Evolutionary conservation across 2,113 vertebrate species (phyloP), one percentile per base, ranked within the genome.

Genomic region (Channa maculata): DNA sequence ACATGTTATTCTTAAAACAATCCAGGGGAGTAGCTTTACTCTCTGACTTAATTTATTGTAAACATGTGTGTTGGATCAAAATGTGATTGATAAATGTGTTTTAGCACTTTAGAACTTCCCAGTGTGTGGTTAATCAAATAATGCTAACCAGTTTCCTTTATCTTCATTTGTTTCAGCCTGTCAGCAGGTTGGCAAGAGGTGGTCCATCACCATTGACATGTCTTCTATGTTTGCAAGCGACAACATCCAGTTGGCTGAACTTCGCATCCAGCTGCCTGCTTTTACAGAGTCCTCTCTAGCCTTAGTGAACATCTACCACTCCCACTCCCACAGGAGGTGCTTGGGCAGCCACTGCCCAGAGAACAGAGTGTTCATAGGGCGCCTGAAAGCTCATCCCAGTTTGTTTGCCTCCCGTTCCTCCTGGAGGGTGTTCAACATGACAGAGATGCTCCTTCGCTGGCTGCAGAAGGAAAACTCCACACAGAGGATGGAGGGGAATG

Each of bases 401-500:
- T 49, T 71, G 12, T 70, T 46, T 49, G 70, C 71, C 1, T 87
- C 85, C 6, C 34, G 77, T 0, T 91, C 95, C 0, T 85, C 93
- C 53, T 97, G 96, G 96, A 94, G 88, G 58, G 91, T 96, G 49
- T 95, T 97, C 44, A 95, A 97, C 67, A 53, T 96, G 86, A 97
- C 96, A 0, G 67, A 51, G 36, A 78, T 94, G 65, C 94, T 98
- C 38, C 83, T 68, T 7, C 75, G 71, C 62, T 96, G 95, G 95
- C 90, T 95, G 34, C 91, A 93, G 71, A 90, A 89, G 72, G 87
- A 57, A 34, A 0, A 11, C 8, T 1, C 33, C 0, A 2, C 83
- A 0, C 80, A 41, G 2, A 14, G 3, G 3, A 10, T 12, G 8
- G 71, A 72, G 54, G 55, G 39, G 55, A 45, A 0, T 2, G 41